A percentile compares a stretch with the other conserved stretches of the same genome.
These are phyloP conservation scores for Nephrotoma appendiculata DNA, from an alignment of 2,888 invertebrate species.

Conservation along the genomic window DNA sequence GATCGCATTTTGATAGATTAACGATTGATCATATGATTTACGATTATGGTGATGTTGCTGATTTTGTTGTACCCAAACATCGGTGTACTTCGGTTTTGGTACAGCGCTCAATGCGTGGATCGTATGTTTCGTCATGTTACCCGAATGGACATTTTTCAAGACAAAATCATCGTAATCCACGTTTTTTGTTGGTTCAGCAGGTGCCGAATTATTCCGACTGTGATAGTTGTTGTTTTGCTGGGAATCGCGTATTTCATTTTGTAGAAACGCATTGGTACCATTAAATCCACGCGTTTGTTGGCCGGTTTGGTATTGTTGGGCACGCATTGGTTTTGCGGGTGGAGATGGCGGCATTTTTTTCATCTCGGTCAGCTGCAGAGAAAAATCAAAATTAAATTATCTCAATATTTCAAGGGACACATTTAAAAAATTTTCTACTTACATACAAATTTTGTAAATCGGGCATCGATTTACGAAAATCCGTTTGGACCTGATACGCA, in stretches of 20 bases:
- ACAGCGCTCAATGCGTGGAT: slow-evolving; percentile 57
- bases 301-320: slow-evolving; percentile 7
- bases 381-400: background rate
- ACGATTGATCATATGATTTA: background rate
- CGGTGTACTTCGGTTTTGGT: slow-evolving; percentile 58
- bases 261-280: background rate
- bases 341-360: slow-evolving; percentile 33
- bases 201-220: slow-evolving; percentile 22
- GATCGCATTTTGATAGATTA: background rate
- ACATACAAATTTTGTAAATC: slow-evolving; percentile 37
- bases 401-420: background rate
- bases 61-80: slow-evolving; percentile 28
- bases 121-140: slow-evolving; percentile 53
- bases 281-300: background rate
- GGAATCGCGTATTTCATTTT: background rate
- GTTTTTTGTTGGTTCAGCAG: slow-evolving; percentile 12
- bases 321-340: slow-evolving; percentile 40
- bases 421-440: slow-evolving; percentile 10
- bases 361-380: background rate
- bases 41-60: background rate
- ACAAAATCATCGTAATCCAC: background rate
- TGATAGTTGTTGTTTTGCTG: background rate
- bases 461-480: slow-evolving; percentile 43
- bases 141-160: background rate
- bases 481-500: slow-evolving; percentile 29